Percentiles rank a stretch among this genome's conserved stretches.
These are phyloP conservation scores for Paramisgurnus dabryanus DNA, from an alignment of 2,113 vertebrate species.

Conservation along the genomic window DNA sequence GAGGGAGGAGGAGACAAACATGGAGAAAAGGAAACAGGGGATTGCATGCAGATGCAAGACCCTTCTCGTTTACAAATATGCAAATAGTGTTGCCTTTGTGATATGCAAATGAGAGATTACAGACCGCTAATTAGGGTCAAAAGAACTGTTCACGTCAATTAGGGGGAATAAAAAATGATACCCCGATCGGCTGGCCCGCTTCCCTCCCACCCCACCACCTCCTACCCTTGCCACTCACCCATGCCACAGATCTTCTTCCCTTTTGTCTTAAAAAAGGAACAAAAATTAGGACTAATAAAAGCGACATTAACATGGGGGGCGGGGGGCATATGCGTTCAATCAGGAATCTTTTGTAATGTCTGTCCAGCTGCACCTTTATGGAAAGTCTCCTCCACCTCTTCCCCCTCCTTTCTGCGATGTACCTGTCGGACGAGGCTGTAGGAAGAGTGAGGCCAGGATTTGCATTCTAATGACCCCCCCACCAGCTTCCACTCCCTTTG, in stretches of 20 bases:
- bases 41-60: conserved; percentile 78
- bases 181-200: conserved; percentile 57
- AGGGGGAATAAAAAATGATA: conserved; percentile 76
- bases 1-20: conserved; percentile 60
- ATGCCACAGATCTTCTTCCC: conserved; percentile 69
- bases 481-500: conserved; percentile 34
- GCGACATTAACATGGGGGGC: conserved; percentile 60
- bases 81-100: conserved; percentile 88
- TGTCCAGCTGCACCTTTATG: conserved; percentile 39
- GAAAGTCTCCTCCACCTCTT: conserved; percentile 29
- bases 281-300: conserved; percentile 70
- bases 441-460: conserved; percentile 67
- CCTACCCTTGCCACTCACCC: conserved; percentile 57
- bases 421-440: conserved; percentile 48
- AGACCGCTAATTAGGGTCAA: conserved; percentile 94
- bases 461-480: conserved; percentile 79
- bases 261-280: conserved; percentile 74
- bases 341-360: conserved; percentile 46
- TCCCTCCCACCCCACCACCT: conserved; percentile 56
- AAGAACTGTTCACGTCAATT: conserved; percentile 89
- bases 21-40: conserved; percentile 71
- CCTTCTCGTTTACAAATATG: conserved; percentile 91
- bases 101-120: conserved; percentile 90
- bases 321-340: conserved; percentile 47
- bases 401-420: conserved; percentile 16